Percentiles rank a stretch among this genome's conserved stretches.
Evolutionary conservation across 2,113 vertebrate genomes (phyloP).

Genomic region (Campylomormyrus numenius): DNA sequence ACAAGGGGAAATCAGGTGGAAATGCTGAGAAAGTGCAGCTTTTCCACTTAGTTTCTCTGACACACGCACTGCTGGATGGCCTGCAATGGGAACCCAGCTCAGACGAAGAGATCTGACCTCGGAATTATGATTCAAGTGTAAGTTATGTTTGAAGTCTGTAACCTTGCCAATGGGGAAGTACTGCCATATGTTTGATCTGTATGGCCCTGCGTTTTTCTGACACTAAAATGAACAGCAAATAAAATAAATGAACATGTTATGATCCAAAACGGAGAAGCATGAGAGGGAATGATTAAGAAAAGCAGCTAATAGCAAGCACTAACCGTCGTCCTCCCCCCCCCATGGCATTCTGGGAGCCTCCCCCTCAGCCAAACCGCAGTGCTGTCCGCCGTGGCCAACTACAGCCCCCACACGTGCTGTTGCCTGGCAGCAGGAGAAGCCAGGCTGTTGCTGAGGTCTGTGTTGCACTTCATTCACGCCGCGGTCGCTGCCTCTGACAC

Average conservation of each 20-base stretch:
- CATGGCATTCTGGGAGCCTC: neutral
- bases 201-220: neutral
- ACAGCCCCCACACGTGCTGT: constrained; percentile 16
- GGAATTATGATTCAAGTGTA: neutral
- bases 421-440: neutral
- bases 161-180: neutral
- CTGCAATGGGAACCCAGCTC: neutral
- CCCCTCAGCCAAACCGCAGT: neutral
- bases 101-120: neutral
- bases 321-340: neutral
- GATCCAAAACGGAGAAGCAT: neutral
- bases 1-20: neutral
- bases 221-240: neutral
- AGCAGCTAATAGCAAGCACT: neutral
- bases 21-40: neutral
- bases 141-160: neutral
- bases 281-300: neutral
- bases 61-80: neutral
- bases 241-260: neutral
- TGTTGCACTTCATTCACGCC: neutral
- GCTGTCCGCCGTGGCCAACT: neutral
- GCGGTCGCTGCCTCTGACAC: neutral
- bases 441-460: neutral
- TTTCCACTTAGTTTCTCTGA: neutral
- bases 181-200: neutral